Evolutionary conservation across 2,888 invertebrate genomes (phyloP).

Genomic region (Antitype chi): DNA sequence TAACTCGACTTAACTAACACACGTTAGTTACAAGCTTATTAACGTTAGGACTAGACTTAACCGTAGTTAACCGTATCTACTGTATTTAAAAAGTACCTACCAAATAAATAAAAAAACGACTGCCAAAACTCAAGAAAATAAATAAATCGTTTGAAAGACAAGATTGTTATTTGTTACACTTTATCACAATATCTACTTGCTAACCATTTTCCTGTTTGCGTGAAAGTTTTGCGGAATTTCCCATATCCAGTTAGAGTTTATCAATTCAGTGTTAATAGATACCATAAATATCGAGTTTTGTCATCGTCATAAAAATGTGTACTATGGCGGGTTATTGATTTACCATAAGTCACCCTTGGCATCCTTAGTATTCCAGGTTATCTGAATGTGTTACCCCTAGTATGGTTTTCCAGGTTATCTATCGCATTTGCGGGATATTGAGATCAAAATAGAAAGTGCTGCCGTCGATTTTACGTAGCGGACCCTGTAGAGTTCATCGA

Average conservation of each 20-base stretch:
- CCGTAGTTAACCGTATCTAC: no score
- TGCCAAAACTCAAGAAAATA: background rate
- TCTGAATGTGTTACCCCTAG: slow-evolving; percentile 6
- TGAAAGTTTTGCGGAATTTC: slow-evolving; percentile 18
- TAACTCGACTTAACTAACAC: background rate
- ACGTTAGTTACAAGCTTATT: background rate
- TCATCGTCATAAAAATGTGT: background rate
- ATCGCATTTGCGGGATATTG: slow-evolving; percentile 7
- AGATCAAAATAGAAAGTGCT: slow-evolving; percentile 24
- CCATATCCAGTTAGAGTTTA: background rate
- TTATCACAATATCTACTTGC: background rate
- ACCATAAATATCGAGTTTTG: background rate
- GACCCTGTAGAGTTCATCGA: background rate
- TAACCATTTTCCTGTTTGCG: slow-evolving; percentile 18
- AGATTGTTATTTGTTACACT: background rate
- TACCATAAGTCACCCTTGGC: background rate
- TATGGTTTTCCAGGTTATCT: slow-evolving; percentile 23
- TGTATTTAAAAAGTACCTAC: background rate
- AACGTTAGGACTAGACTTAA: background rate
- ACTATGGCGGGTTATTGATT: slow-evolving; percentile 25
- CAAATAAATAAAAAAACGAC: background rate
- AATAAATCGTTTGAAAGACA: background rate
- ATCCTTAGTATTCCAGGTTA: slow-evolving; percentile 10
- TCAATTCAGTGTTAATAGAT: slow-evolving; percentile 12
- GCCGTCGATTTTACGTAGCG: background rate